Conservation (phyloP, 1,140 invertebrate species). For the Aphidius gifuensis region DNA sequence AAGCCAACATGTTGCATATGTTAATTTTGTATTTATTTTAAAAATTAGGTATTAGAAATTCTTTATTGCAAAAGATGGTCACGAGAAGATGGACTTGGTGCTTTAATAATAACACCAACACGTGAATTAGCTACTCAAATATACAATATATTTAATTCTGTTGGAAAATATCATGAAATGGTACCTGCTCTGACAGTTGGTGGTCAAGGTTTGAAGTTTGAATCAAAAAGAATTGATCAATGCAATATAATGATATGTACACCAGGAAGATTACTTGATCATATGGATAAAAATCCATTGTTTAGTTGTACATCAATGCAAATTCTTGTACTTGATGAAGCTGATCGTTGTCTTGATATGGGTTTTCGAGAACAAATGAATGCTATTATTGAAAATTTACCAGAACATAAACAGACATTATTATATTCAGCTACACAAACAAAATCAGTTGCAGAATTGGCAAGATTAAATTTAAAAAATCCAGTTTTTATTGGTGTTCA, state of each 20-base stretch:
- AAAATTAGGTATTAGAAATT: conserved; percentile 65
- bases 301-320: conserved; percentile 83
- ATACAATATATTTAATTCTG: conserved; percentile 86
- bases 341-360: conserved; percentile 92
- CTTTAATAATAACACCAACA: conserved; percentile 94
- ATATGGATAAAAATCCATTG: conserved; percentile 95
- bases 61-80: conserved; percentile 87
- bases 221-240: conserved; percentile 77
- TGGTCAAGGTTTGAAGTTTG: conserved; percentile 87
- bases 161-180: conserved; percentile 89
- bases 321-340: conserved; percentile 90
- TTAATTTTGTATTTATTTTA: too few relatives aligned
- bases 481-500: conserved; percentile 91
- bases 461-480: conserved; percentile 85
- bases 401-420: conserved; percentile 83
- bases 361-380: conserved; percentile 92
- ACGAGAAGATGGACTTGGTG: conserved; percentile 84
- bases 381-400: conserved; percentile 91
- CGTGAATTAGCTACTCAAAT: conserved; percentile 97
- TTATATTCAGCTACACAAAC: conserved; percentile 99
- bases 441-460: conserved; percentile 86
- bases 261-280: conserved; percentile 91
- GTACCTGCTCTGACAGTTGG: conserved; percentile 95
- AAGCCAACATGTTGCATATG: too few relatives aligned
- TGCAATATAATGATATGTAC: conserved; percentile 97